Evolutionary conservation across 23 tunicate genomes (phyloP).

Genomic region (Halocynthia aurantium): DNA sequence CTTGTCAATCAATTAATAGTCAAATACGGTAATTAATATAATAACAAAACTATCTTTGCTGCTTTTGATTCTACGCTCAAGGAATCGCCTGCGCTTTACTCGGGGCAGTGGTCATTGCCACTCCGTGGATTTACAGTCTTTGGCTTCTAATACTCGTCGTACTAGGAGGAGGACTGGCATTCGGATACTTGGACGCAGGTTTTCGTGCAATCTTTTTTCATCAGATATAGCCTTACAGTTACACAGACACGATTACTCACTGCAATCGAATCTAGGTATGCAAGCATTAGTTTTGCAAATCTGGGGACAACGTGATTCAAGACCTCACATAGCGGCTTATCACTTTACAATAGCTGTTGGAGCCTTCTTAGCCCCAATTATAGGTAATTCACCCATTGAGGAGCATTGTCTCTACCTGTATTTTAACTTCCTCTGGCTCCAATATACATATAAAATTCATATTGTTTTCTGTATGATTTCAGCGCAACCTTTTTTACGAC

Average conservation of each 20-base stretch:
- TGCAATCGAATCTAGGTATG: slow-evolving; percentile 40
- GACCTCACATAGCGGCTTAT: slow-evolving; percentile 80
- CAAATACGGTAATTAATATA: too few relatives aligned
- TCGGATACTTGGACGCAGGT: slow-evolving; percentile 93
- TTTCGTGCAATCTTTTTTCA: neutral
- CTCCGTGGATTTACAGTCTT: slow-evolving; percentile 76
- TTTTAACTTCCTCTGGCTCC: neutral
- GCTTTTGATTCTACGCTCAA: slow-evolving; percentile 2
- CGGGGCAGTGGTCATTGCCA: slow-evolving; percentile 59
- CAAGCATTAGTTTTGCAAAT: slow-evolving; percentile 86
- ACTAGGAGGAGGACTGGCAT: slow-evolving; percentile 68
- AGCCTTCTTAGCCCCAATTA: slow-evolving; percentile 82
- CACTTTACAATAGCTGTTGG: slow-evolving; percentile 89
- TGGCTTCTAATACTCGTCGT: slow-evolving; percentile 91
- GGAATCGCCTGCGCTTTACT: slow-evolving; percentile 50
- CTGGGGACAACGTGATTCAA: slow-evolving; percentile 85
- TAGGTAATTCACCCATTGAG: slow-evolving; percentile 24
- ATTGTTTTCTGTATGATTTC: neutral
- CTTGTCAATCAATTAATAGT: neutral
- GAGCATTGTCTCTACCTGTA: neutral
- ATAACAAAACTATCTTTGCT: neutral
- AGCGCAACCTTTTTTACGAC: slow-evolving; percentile 83
- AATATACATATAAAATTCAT: neutral
- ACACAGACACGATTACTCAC: neutral
- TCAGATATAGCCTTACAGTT: neutral